Evolutionary conservation across 1,140 invertebrate genomes (phyloP).

Genomic region (Trigoniulus corallinus): DNA sequence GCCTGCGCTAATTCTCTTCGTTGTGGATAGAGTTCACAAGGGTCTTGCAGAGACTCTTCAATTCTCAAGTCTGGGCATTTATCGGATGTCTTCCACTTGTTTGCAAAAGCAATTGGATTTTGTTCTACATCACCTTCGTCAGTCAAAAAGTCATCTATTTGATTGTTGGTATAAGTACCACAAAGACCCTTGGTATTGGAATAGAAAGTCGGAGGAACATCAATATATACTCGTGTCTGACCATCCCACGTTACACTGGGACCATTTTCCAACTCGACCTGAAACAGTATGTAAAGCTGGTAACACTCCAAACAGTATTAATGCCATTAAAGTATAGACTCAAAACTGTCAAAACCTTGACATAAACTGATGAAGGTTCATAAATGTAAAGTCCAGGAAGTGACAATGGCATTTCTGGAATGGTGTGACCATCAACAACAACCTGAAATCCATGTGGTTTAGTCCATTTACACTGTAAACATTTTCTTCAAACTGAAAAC

Average conservation of each 20-base stretch:
- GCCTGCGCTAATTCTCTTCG: constrained; percentile 15
- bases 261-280: constrained; percentile 54
- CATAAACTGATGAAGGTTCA: constrained; percentile 53
- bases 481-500: too few relatives aligned
- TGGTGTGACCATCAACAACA: constrained; percentile 29
- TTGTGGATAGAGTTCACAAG: constrained; percentile 18
- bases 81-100: constrained; percentile 70
- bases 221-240: constrained; percentile 56
- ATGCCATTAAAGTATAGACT: not conserved
- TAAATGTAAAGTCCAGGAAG: constrained; percentile 41
- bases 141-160: constrained; percentile 75
- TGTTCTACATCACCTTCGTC: constrained; percentile 66
- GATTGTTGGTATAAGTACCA: constrained; percentile 70
- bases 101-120: constrained; percentile 54
- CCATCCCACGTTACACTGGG: constrained; percentile 72
- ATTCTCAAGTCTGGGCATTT: constrained; percentile 41
- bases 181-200: constrained; percentile 53
- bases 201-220: constrained; percentile 51
- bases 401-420: constrained; percentile 43
- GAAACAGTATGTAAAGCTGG: too few relatives aligned
- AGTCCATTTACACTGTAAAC: too few relatives aligned
- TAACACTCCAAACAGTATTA: not conserved
- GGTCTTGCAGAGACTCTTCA: constrained; percentile 15
- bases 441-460: not conserved
- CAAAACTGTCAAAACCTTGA: constrained; percentile 33